Base-by-base conservation (phyloP, 2,113 vertebrate genomes). In the Ciconia stormi region DNA sequence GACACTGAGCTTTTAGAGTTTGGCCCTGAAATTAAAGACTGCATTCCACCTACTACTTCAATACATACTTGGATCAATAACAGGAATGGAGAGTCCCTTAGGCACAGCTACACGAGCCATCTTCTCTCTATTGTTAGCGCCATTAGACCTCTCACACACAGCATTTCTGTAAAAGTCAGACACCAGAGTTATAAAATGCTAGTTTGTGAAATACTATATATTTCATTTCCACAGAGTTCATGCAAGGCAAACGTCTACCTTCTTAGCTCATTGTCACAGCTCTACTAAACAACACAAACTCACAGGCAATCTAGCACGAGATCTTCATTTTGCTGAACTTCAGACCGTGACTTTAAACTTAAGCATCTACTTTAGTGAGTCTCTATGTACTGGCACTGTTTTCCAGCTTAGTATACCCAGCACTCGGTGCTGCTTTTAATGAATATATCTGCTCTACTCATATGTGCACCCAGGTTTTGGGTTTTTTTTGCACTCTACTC, bases 41-140 rank as follows among this genome's bases (percentile, higher is more conserved):
- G 26, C 55, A 65, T 83, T 90, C 61, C 76, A 93, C 79, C 62
- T 53, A 82, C 58, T 76, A 62, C 71, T 55, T 83, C 76, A 66
- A 97, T 87, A 98, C 99, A 82, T 97, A 99, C 99, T 98, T 94
- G 99, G 98, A 83, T 98, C 98, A 83, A 97, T 97, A 78, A 98
- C 98, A 50, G 99, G 98, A 96, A 99, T 97, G 62, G 98, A 98
- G 29, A 98, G 97, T 91, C 97, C 98, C 72, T 98, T 98, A 84
- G 98, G 90, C 42, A 92, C 69, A 36, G 91, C 87, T 13, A 97
- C 36, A 40, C 47, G 65, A 49, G 96, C 89, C 27, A 97, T 94
- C 81, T 93, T 97, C 53, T 99, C 99, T 86, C 95, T 67, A 42
- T 90, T 98, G 83, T 98, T 93, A 90, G 97, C 59, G 71, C 89